Evolutionary conservation across 2,113 vertebrate genomes (phyloP), one percentile per base, ranked within the genome.

Genomic region (Azemiops feae): DNA sequence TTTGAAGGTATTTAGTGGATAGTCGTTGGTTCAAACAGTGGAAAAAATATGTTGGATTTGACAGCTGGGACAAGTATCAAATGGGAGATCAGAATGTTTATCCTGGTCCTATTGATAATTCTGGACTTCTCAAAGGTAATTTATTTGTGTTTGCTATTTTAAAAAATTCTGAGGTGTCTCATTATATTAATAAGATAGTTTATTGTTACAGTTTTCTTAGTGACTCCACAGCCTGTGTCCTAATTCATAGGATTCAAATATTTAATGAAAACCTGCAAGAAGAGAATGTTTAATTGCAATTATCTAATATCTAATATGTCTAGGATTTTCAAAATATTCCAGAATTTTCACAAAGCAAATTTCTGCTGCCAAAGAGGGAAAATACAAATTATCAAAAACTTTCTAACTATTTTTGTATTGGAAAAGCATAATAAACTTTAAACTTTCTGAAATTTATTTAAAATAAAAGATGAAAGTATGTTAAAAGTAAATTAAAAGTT

Each of bases 11-110:
- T 96, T 97, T 99, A 88, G 99, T 99, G 92, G 99, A 99, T 98
- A 99, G 99, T 97, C 99, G 98, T 96, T 99, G 99, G 99, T 99
- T 99, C 97, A 99, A 99, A 98, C 99, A 99, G 97, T 99, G 99
- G 99, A 99, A 99, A 96, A 99, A 99, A 97, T 99, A 99, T 98
- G 99, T 99, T 98, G 99, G 99, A 87, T 99, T 98, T 98, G 99
- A 99, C 97, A 99, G 98, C 95, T 99, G 99, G 99, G 99, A 99
- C 97, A 99, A 99, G 97, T 99, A 99, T 95, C 99, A 99, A 97
- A 99, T 99, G 99, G 99, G 99, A 93, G 99, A 99, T 97, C 99
- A 99, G 96, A 99, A 98, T 97, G 99, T 99, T 94, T 99, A 99
- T 96, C 99, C 99, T 89, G 99, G 99, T 96, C 98, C 99, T 14